phyloP scores from a whole-genome alignment of 2,797 vertebrate genomes.

The Lithobates pipiens region DNA sequence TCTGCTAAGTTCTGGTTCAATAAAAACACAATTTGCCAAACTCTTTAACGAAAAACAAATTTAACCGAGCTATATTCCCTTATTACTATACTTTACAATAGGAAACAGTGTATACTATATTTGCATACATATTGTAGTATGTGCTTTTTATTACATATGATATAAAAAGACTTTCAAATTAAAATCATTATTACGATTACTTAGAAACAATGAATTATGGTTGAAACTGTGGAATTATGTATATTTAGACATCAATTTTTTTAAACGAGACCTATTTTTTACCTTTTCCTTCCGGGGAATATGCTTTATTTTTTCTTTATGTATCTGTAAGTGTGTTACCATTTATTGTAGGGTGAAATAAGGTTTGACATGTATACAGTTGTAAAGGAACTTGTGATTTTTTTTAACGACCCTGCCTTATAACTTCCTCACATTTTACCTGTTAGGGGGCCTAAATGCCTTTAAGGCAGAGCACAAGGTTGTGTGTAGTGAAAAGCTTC shows the following conservation, averaged over 20 bases:
- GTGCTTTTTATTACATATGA: not conserved
- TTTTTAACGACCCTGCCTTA: not conserved
- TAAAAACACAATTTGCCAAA: too few species aligned
- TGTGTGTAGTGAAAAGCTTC: constrained; percentile 16
- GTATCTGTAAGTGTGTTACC: not conserved
- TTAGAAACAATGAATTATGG: not conserved
- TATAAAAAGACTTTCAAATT: not conserved
- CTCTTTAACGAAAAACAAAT: too few species aligned
- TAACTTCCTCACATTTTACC: constrained; percentile 30
- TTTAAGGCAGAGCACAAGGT: constrained; percentile 22
- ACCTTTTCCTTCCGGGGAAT: not conserved
- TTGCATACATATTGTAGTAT: too few species aligned
- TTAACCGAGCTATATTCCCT: too few species aligned
- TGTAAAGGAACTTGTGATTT: not conserved
- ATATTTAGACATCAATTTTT: not conserved
- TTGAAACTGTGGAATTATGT: not conserved
- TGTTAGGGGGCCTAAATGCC: constrained; percentile 29
- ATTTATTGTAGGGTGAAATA: not conserved
- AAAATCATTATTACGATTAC: not conserved
- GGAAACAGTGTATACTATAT: too few species aligned
- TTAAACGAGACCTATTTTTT: not conserved
- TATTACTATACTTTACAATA: too few species aligned
- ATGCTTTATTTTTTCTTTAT: not conserved
- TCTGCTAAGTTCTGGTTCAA: too few species aligned
- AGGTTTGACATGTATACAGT: constrained; percentile 5